Percentiles rank a stretch among this genome's conserved stretches.
Evolutionary conservation across 2,113 vertebrate genomes (phyloP).

Genomic region (Capreolus pygargus): DNA sequence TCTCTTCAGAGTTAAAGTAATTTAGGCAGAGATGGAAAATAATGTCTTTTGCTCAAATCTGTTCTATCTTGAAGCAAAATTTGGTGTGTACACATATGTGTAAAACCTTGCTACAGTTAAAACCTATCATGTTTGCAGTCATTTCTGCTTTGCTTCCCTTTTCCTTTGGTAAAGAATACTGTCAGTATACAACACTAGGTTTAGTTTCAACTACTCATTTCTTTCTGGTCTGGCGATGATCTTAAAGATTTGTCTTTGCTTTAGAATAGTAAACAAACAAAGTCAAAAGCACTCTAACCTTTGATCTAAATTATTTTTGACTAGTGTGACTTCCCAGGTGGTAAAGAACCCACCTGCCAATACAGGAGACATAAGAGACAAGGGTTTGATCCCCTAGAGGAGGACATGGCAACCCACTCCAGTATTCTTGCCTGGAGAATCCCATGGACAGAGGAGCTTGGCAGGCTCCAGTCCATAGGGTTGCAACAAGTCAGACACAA

Average conservation of each 20-base stretch:
- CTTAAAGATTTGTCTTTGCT: not conserved
- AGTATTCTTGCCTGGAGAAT: not conserved
- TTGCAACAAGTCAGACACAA: not conserved
- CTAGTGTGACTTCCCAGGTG: not conserved
- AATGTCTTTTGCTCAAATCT: not conserved
- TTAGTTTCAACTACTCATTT: not conserved
- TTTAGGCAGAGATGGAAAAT: not conserved
- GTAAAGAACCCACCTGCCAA: not conserved
- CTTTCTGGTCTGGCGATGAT: not conserved
- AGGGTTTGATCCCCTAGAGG: not conserved
- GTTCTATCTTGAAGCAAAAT: not conserved
- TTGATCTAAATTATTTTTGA: not conserved
- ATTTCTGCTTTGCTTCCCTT: not conserved
- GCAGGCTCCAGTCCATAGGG: not conserved
- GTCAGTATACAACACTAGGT: not conserved
- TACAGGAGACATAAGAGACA: not conserved
- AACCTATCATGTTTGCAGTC: not conserved
- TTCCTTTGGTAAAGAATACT: not conserved
- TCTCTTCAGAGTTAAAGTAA: not conserved
- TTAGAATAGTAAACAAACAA: not conserved
- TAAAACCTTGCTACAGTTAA: not conserved
- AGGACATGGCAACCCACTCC: not conserved
- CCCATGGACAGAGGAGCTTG: not conserved
- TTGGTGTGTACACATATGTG: not conserved
- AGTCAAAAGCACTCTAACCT: not conserved